These are phyloP conservation scores for Callipepla squamata DNA, from an alignment of 2,113 vertebrate genomes.

Conservation along the genomic window DNA sequence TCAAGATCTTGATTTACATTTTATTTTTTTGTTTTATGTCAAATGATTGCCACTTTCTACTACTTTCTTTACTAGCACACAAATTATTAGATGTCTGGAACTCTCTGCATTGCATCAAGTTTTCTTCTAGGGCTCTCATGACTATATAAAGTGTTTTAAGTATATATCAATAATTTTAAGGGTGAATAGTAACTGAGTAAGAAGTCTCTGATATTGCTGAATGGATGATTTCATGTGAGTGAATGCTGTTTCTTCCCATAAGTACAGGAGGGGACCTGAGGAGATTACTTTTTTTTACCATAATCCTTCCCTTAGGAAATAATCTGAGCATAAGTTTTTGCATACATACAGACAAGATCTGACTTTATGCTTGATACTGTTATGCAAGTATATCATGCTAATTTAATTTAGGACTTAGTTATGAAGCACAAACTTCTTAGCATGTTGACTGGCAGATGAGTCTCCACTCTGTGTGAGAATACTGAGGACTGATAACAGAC, in stretches of 20 bases:
- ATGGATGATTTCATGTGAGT: background rate
- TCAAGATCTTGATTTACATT: background rate
- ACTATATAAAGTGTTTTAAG: background rate
- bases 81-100: background rate
- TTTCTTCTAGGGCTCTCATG: background rate
- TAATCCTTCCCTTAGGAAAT: background rate
- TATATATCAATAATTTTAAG: background rate
- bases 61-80: background rate
- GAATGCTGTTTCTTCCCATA: background rate
- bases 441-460: background rate
- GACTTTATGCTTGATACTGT: background rate
- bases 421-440: background rate
- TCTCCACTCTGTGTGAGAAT: background rate
- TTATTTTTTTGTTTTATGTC: background rate
- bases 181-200: background rate
- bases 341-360: background rate
- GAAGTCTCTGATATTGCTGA: background rate
- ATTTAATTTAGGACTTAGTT: background rate
- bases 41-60: background rate
- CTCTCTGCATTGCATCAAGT: background rate
- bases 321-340: background rate
- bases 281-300: background rate
- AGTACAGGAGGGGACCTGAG: background rate
- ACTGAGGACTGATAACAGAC: background rate
- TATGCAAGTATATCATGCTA: background rate